Evolutionary conservation across 2,113 vertebrate species (phyloP).

Genomic region (Mirza zaza): DNA sequence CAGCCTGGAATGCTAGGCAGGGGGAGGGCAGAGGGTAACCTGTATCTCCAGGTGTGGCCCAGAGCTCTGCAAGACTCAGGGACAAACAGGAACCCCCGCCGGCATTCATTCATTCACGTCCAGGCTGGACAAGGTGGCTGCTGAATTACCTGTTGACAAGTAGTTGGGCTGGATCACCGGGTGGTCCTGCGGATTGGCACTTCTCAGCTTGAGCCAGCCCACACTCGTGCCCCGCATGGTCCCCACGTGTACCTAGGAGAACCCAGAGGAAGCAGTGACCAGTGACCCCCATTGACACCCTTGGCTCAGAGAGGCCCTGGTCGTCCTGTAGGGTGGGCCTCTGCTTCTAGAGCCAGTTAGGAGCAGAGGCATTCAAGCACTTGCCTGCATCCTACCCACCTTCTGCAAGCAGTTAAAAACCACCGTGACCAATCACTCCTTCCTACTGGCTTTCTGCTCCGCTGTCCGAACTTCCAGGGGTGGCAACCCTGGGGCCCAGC

Average conservation of each 20-base stretch:
- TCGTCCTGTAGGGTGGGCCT: background rate
- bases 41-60: background rate
- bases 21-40: background rate
- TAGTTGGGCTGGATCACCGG: conserved; percentile 96
- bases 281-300: background rate
- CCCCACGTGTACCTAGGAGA: conserved; percentile 93
- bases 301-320: background rate
- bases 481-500: background rate
- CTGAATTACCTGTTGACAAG: conserved; percentile 90
- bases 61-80: background rate
- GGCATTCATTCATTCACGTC: background rate
- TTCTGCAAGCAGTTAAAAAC: background rate
- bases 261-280: background rate
- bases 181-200: conserved; percentile 89
- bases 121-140: background rate
- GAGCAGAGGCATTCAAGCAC: background rate
- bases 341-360: background rate
- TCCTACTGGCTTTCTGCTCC: background rate
- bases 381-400: background rate
- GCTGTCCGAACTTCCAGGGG: background rate
- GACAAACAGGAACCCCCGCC: background rate
- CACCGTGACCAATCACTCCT: background rate
- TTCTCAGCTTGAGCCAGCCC: conserved; percentile 95
- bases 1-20: background rate
- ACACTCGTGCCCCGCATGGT: conserved; percentile 93